A percentile compares a stretch with the other conserved stretches of the same genome.
These are phyloP conservation scores for Planiliza haematocheilus DNA, from an alignment of 2,113 vertebrate genomes.

Conservation along the genomic window DNA sequence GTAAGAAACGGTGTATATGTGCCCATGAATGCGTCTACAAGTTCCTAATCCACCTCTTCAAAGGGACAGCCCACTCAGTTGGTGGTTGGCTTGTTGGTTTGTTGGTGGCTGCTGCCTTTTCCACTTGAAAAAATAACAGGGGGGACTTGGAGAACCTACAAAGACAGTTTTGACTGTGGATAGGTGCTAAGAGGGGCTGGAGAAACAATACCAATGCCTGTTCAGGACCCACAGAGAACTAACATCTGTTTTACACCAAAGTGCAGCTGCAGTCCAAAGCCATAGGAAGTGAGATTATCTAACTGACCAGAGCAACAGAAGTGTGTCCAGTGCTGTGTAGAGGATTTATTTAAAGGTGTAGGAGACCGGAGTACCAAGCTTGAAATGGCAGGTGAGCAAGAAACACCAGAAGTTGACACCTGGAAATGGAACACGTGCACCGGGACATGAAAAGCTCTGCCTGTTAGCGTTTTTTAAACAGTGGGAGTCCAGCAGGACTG, in stretches of 20 bases:
- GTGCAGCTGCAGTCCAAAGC: conserved; percentile 1
- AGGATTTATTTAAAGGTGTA: conserved; percentile 23
- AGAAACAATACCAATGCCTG: background rate
- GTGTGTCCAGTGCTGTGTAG: background rate
- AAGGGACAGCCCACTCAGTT: conserved; percentile 61
- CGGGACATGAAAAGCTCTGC: conserved; percentile 8
- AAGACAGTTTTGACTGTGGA: background rate
- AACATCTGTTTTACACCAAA: background rate
- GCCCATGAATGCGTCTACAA: conserved; percentile 25
- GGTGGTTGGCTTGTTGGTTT: conserved; percentile 37
- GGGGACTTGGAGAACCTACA: background rate
- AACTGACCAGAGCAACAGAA: background rate
- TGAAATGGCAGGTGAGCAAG: conserved; percentile 16
- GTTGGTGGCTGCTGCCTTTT: conserved; percentile 38
- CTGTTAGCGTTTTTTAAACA: conserved; percentile 1
- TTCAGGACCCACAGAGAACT: background rate
- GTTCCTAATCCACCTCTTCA: conserved; percentile 65
- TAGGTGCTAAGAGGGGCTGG: conserved; percentile 28
- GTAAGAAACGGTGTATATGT: conserved; percentile 13
- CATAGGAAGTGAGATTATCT: background rate
- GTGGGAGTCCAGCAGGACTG: conserved; percentile 25
- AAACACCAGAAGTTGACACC: background rate
- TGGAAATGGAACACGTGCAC: conserved; percentile 15
- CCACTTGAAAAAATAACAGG: conserved; percentile 11
- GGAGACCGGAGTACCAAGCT: background rate